A percentile compares a stretch with the other conserved stretches of the same genome.
Conservation (phyloP, 2,888 invertebrate genomes). For the Onchidella celtica region DNA sequence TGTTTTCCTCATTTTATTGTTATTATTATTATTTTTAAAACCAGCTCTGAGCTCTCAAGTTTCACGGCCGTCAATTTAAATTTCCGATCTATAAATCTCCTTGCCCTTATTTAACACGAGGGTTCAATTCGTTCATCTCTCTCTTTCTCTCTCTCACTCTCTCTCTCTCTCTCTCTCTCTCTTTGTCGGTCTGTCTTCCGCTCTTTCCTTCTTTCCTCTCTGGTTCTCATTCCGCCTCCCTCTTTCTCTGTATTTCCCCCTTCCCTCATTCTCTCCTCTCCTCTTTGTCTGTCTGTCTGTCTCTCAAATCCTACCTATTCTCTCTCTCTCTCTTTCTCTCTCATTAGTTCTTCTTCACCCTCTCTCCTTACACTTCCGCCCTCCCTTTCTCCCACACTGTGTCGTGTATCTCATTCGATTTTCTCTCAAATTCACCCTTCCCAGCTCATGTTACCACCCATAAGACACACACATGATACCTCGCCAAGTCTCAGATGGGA, state of each 20-base stretch:
- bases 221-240: neutral
- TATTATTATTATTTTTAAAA: too few relatives aligned
- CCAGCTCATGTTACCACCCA: too few relatives aligned
- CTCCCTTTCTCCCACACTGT: neutral
- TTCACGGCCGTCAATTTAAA: too few relatives aligned
- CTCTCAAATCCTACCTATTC: neutral
- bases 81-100: too few relatives aligned
- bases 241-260: neutral
- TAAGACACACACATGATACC: too few relatives aligned
- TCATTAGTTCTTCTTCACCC: conserved; percentile 25
- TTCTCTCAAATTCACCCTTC: too few relatives aligned
- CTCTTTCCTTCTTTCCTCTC: conserved; percentile 2
- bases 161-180: conserved; percentile 14
- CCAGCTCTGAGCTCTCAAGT: too few relatives aligned
- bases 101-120: too few relatives aligned
- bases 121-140: too few relatives aligned
- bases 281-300: neutral
- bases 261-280: conserved; percentile 22
- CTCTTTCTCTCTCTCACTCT: neutral
- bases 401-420: neutral
- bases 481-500: too few relatives aligned
- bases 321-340: conserved; percentile 27
- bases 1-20: too few relatives aligned
- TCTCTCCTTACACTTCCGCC: too few relatives aligned
- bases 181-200: conserved; percentile 10